Evolutionary conservation across 1,140 invertebrate species (phyloP).

Genomic region (Drosophila sulfurigaster): DNA sequence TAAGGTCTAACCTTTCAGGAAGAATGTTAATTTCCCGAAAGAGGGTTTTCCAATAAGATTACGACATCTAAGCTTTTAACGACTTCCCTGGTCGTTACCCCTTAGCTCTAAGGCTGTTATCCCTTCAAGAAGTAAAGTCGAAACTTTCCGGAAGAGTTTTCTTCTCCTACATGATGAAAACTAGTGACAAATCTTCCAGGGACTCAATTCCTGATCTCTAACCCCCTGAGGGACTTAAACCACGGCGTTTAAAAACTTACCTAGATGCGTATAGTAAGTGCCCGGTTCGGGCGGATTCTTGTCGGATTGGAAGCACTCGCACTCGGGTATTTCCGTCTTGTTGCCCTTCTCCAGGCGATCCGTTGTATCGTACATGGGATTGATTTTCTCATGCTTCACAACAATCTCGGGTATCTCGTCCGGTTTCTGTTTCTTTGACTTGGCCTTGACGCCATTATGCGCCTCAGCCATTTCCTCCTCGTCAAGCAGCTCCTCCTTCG

Average conservation of each 20-base stretch:
- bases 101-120: no score
- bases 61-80: no score
- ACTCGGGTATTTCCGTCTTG: slow-evolving; percentile 92
- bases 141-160: no score
- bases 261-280: slow-evolving; percentile 94
- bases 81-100: no score
- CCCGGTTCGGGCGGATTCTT: slow-evolving; percentile 94
- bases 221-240: no score
- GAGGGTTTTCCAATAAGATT: no score
- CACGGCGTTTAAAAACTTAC: slow-evolving; percentile 75
- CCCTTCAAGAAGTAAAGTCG: no score
- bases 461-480: slow-evolving; percentile 82
- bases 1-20: background rate
- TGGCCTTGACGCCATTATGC: slow-evolving; percentile 64
- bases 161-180: no score
- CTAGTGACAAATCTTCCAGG: no score
- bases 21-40: no score
- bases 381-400: slow-evolving; percentile 83
- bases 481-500: slow-evolving; percentile 89
- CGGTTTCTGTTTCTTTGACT: slow-evolving; percentile 73
- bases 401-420: slow-evolving; percentile 78
- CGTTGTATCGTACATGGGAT: slow-evolving; percentile 82
- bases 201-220: no score
- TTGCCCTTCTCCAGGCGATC: slow-evolving; percentile 85
- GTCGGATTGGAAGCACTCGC: slow-evolving; percentile 92